Conservation (phyloP, 2,888 invertebrate genomes). For the Cryptus armator region DNA sequence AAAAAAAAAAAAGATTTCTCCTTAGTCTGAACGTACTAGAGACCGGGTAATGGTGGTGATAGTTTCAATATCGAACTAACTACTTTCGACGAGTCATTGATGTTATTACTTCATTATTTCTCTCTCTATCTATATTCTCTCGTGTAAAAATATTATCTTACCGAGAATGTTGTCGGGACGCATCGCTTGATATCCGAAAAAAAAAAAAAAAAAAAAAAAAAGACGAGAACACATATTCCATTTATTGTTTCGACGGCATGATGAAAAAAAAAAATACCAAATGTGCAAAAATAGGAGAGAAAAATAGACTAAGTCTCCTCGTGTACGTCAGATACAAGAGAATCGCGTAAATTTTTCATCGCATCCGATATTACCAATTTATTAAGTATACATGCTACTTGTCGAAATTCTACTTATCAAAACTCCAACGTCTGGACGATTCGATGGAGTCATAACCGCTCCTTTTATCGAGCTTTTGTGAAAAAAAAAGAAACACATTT, state of each 20-base stretch:
- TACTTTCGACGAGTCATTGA: slow-evolving; percentile 38
- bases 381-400: slow-evolving; percentile 28
- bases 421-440: slow-evolving; percentile 2
- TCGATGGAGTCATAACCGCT: neutral
- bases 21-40: slow-evolving; percentile 8
- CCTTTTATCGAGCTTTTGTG: slow-evolving; percentile 14
- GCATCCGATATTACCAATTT: slow-evolving; percentile 23
- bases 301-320: slow-evolving; percentile 62
- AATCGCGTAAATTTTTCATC: slow-evolving; percentile 50
- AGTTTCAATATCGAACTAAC: slow-evolving; percentile 8
- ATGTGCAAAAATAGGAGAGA: slow-evolving; percentile 59
- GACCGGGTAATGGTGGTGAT: neutral
- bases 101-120: slow-evolving; percentile 47
- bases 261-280: slow-evolving; percentile 43
- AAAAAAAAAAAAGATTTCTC: slow-evolving; percentile 1
- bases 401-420: slow-evolving; percentile 28
- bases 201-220: slow-evolving; percentile 24
- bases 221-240: slow-evolving; percentile 6
- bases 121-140: neutral
- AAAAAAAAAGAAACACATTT: neutral
- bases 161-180: slow-evolving; percentile 10
- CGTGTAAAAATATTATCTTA: slow-evolving; percentile 12
- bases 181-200: slow-evolving; percentile 19
- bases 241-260: slow-evolving; percentile 43
- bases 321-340: slow-evolving; percentile 41